phyloP scores from a whole-genome alignment of 2,113 vertebrate species.

The Sceloporus tristichus region DNA sequence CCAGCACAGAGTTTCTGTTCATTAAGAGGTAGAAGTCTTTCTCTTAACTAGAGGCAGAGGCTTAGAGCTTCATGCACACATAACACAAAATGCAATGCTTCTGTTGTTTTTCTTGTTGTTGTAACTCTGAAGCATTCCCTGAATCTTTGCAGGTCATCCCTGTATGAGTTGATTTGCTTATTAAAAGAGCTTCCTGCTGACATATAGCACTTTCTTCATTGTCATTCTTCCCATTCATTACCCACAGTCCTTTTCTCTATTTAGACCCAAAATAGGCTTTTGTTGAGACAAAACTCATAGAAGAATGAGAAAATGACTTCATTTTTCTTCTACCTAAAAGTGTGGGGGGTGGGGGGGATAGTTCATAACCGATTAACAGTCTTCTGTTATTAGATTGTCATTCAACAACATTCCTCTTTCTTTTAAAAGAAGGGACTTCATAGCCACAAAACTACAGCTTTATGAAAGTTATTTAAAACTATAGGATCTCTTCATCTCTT shows the following conservation, averaged over 20 bases:
- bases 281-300: constrained; percentile 27
- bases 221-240: constrained; percentile 17
- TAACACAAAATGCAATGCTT: neutral
- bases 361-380: neutral
- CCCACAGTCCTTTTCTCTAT: constrained; percentile 4
- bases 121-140: neutral
- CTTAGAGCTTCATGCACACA: neutral
- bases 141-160: neutral
- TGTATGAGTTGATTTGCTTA: constrained; percentile 19
- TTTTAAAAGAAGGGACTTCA: neutral
- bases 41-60: neutral
- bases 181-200: constrained; percentile 24
- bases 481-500: neutral
- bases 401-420: neutral
- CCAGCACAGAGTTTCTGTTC: neutral
- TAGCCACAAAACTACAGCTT: neutral
- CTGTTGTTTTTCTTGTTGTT: neutral
- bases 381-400: neutral
- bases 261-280: constrained; percentile 24
- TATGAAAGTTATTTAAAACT: neutral
- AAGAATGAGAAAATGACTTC: neutral
- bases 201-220: constrained; percentile 19
- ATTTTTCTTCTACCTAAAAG: constrained; percentile 5
- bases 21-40: neutral
- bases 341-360: neutral